Evolutionary conservation across 2,113 vertebrate species (phyloP), one percentile per base, ranked within the genome.

Genomic region (Pandion haliaetus): DNA sequence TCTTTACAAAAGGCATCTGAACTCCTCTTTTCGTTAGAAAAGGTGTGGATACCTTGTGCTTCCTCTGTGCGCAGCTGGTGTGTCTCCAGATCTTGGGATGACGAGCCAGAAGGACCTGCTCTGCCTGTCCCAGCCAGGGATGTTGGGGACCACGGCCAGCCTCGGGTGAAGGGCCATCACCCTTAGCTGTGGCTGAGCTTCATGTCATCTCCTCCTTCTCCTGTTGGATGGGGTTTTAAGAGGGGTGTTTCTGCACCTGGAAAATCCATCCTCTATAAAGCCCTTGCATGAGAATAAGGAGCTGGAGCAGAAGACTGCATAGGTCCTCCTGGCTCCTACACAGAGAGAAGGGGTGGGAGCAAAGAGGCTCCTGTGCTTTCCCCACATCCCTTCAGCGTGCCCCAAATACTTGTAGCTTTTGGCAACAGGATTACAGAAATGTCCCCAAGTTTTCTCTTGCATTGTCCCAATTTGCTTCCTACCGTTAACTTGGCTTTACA

Each of bases 381-480:
- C n/a, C 17, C 17, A 2, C 25, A 11, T 90, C 45, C 32, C 45
- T 65, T 54, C 49, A 55, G 62, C 5, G 0, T 70, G 57, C 36
- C 45, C 38, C 19, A 67, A 42, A 92, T 78, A 29, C 59, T 44
- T 52, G 5, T 0, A 15, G 18, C 54, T 74, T 93, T 82, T 23
- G 17, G 32, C 47, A 78, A 45, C 26, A 87, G 50, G 52, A 76
- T 84, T 92, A 61, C 57, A 85, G 55, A 85, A 86, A 45, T 20
- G 23, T 79, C 88, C 86, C 32, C 44, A 62, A 3, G 11, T 81
- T 91, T 77, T 84, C 24, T 65, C 52, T 58, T 67, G 28, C 8
- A 2, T 74, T 88, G 32, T 82, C 95, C 90, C 77, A 54, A 7
- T 78, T 93, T 87, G 70, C 59, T 95, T 93, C 86, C 94, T 92